phyloP scores from a whole-genome alignment of 2,113 vertebrate genomes.

The Atractosteus spatula region DNA sequence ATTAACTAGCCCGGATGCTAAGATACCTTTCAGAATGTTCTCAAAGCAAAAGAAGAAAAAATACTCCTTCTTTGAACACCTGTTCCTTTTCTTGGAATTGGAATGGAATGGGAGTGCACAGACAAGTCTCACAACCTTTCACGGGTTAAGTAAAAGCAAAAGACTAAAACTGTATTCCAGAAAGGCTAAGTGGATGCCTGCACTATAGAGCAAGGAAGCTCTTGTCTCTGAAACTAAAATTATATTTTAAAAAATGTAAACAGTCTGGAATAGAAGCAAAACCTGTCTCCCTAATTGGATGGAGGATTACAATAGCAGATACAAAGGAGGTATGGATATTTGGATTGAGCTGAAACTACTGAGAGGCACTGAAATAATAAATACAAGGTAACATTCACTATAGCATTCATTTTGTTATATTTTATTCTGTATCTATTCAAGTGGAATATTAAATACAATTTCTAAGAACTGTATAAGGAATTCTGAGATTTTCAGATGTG shows the following conservation, averaged over 20 bases:
- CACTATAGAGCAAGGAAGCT: not conserved
- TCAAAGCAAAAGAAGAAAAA: not conserved
- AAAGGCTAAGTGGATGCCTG: constrained; percentile 8
- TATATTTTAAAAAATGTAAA: constrained; percentile 14
- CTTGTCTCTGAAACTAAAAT: constrained; percentile 16
- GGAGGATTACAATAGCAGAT: no score
- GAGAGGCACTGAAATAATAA: no score
- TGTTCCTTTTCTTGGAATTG: not conserved
- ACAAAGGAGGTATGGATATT: no score
- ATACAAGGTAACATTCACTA: no score
- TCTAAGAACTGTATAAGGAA: no score
- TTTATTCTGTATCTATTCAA: no score
- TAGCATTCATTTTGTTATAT: no score
- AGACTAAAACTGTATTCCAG: constrained; percentile 2
- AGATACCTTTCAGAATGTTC: no score
- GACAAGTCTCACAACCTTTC: constrained; percentile 11
- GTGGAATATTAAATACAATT: no score
- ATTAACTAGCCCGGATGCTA: no score
- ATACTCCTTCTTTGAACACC: constrained; percentile 1
- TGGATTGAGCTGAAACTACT: no score
- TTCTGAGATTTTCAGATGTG: no score
- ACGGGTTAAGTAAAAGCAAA: constrained; percentile 10
- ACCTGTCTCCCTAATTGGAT: not conserved
- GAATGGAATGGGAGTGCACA: not conserved
- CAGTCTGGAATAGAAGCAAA: not conserved